Evolutionary conservation across 1,140 invertebrate species (phyloP).

Genomic region (Drosophila ercepeae): DNA sequence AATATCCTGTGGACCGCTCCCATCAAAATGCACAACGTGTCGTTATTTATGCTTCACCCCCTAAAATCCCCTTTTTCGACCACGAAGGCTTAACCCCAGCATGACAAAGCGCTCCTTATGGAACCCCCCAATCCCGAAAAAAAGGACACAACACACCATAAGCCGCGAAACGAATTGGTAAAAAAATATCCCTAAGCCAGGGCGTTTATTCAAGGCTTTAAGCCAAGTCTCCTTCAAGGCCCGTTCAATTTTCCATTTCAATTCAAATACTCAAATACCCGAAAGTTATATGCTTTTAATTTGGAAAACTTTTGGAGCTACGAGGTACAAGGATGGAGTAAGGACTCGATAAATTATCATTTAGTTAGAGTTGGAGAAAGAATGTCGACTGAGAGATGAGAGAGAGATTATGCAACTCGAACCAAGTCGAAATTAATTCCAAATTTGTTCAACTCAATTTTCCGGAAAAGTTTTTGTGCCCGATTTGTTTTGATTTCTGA

Average conservation of each 20-base stretch:
- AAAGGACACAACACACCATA: slow-evolving; percentile 37
- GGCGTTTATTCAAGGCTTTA: slow-evolving; percentile 1
- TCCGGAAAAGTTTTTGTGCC: slow-evolving; percentile 33
- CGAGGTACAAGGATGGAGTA: not conserved
- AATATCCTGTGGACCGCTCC: no score
- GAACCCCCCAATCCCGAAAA: slow-evolving; percentile 18
- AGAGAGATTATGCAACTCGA: slow-evolving; percentile 25
- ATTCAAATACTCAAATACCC: not conserved
- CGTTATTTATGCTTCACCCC: slow-evolving; percentile 64
- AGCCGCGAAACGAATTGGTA: slow-evolving; percentile 41
- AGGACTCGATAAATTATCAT: not conserved
- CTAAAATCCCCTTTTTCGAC: slow-evolving; percentile 38
- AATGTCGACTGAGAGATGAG: not conserved
- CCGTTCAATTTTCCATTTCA: not conserved
- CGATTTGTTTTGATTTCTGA: slow-evolving; percentile 54
- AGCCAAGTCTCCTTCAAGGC: not conserved
- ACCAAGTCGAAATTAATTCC: slow-evolving; percentile 35
- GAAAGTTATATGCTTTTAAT: not conserved
- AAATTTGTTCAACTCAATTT: slow-evolving; percentile 43
- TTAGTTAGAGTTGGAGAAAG: not conserved
- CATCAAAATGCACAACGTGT: slow-evolving; percentile 79
- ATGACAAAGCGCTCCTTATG: slow-evolving; percentile 38
- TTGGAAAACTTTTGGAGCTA: not conserved
- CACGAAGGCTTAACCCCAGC: slow-evolving; percentile 43
- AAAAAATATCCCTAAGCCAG: slow-evolving; percentile 2